Base-by-base conservation (phyloP, 2,113 vertebrate species). In the Poeciliopsis prolifica region DNA sequence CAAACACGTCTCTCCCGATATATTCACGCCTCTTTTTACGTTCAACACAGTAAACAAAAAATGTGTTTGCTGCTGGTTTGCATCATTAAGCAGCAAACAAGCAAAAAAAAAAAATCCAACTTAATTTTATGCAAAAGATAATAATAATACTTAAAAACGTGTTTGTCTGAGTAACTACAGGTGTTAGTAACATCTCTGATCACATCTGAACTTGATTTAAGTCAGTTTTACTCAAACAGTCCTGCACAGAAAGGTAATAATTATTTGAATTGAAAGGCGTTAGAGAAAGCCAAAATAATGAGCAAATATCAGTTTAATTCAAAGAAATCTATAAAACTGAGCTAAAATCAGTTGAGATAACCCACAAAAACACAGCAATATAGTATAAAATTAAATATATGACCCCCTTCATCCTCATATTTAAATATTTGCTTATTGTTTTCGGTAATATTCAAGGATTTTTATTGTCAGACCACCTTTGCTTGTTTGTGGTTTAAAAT, bases 1-100 rank as follows among this genome's bases (percentile, higher is more conserved):
- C 60, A 92, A 74, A 85, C 75, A 60, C 7, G 62, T 72, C 73
- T 87, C 37, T 72, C 79, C 58, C 74, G 81, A 82, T 89, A 83
- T 78, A 67, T 85, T 86, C 82, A 63, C 37, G 30, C n/a, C n/a
- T 68, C 24, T 77, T 61, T 76, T 63, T 63, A 73, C 62, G 58
- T 68, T 72, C 61, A 71, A 48, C 75, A 33, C 30, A 29, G 70
- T 33, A 70, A 63, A 64, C 65, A 71, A 74, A 61, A 69, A 29
- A 75, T 61, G 8, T 78, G 83, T 86, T 79, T 76, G 75, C 73
- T 75, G 75, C 72, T 51, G 24, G 63, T 74, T 73, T 86, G 6
- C 84, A 82, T 86, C 87, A 87, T 86, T 82, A 75, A 81, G 70
- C 68, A 80, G 79, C 70, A 68, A 15, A 65, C 60, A 78, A 58